These are phyloP conservation scores for Anguilla rostrata DNA, from an alignment of 2,113 vertebrate species.

Conservation along the genomic window DNA sequence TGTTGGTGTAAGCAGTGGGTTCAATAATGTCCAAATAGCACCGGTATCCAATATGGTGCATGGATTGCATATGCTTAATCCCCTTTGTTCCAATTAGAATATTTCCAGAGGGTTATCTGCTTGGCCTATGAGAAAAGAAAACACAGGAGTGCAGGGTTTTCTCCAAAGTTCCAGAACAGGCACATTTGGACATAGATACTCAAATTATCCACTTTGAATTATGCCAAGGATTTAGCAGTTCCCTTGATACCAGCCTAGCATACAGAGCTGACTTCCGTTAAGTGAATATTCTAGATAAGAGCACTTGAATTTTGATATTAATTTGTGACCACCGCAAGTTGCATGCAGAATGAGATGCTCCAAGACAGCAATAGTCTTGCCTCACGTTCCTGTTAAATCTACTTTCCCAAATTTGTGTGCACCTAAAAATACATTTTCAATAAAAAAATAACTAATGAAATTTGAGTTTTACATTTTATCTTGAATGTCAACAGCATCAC, in stretches of 20 bases:
- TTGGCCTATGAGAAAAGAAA: too few species aligned
- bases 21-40: too few species aligned
- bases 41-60: too few species aligned
- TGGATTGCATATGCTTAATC: too few species aligned
- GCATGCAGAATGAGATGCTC: background rate
- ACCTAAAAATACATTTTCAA: background rate
- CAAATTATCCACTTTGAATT: background rate
- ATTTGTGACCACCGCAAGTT: background rate
- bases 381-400: background rate
- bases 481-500: too few species aligned
- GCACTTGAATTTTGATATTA: background rate
- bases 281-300: background rate
- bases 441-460: background rate
- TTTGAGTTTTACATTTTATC: too few species aligned
- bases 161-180: too few species aligned
- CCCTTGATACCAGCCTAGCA: background rate
- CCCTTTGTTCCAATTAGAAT: too few species aligned
- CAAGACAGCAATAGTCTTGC: background rate
- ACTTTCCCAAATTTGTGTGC: background rate
- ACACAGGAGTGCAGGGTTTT: too few species aligned
- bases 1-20: background rate
- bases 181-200: background rate
- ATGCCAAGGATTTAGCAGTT: background rate
- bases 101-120: too few species aligned
- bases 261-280: background rate